Conservation (phyloP, 2,888 invertebrate genomes). For the Isotomurus palustris region DNA sequence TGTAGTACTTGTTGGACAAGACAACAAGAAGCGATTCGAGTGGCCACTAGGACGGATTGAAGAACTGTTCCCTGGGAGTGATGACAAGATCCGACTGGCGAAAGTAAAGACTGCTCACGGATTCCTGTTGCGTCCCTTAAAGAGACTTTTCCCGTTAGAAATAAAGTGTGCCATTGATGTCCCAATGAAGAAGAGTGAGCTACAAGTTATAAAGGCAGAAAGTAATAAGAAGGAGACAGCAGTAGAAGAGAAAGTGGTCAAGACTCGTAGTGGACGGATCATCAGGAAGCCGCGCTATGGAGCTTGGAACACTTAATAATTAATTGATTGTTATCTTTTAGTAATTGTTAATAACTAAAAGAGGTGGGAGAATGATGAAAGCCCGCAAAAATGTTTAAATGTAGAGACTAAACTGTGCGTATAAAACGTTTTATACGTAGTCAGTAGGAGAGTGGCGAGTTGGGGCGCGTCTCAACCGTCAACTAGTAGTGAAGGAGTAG, state of each 20-base stretch:
- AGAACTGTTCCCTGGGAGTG: conserved; percentile 1
- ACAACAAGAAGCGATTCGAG: conserved; percentile 9
- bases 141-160: not conserved
- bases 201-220: not conserved
- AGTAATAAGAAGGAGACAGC: not conserved
- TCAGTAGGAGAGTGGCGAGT: too few species aligned
- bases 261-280: not conserved
- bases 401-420: too few species aligned
- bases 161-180: not conserved
- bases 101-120: not conserved
- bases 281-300: not conserved
- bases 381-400: too few species aligned
- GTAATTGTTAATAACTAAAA: not conserved
- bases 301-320: not conserved
- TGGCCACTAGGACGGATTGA: conserved; percentile 5
- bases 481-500: too few species aligned
- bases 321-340: not conserved
- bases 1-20: conserved; percentile 5
- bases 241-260: not conserved
- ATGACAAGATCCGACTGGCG: not conserved
- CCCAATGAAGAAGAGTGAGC: not conserved
- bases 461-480: too few species aligned
- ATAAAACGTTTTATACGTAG: too few species aligned
- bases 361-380: not conserved
- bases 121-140: not conserved